Percentiles rank a stretch among this genome's conserved stretches.
phyloP scores from a whole-genome alignment of 1,140 invertebrate genomes.

The Grapholita molesta region DNA sequence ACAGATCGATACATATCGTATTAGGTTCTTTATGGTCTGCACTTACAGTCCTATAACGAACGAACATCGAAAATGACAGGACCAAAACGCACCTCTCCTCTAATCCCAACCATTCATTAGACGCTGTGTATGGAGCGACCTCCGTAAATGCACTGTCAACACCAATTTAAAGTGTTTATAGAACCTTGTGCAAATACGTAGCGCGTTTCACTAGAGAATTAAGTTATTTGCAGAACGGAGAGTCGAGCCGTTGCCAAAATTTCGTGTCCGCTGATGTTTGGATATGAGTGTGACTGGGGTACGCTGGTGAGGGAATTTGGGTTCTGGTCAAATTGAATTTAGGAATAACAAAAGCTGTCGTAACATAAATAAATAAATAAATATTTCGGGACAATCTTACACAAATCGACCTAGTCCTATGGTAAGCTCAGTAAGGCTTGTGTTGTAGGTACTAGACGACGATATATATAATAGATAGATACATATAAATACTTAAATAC shows the following conservation, averaged over 20 bases:
- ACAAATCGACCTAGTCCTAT: too few relatives aligned
- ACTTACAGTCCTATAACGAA: neutral
- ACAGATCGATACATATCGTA: neutral
- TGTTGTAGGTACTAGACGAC: too few relatives aligned
- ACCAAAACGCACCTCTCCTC: neutral
- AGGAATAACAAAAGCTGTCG: neutral
- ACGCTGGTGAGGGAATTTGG: too few relatives aligned
- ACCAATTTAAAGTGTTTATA: constrained; percentile 3
- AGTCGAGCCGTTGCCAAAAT: neutral
- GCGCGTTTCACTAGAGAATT: neutral
- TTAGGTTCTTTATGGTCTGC: neutral
- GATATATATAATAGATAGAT: too few relatives aligned
- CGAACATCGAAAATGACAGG: neutral
- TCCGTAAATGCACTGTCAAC: neutral
- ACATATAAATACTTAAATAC: too few relatives aligned
- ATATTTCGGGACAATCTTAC: too few relatives aligned
- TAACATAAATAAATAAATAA: too few relatives aligned
- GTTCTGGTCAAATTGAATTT: neutral
- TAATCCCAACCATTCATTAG: neutral
- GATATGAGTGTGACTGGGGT: neutral
- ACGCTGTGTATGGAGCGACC: neutral
- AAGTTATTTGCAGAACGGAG: neutral
- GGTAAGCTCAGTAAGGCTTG: too few relatives aligned
- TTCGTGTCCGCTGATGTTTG: neutral
- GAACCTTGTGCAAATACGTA: neutral